Evolutionary conservation across 2,113 vertebrate genomes (phyloP), one percentile per base, ranked within the genome.

Genomic region (Brachionichthys hirsutus): DNA sequence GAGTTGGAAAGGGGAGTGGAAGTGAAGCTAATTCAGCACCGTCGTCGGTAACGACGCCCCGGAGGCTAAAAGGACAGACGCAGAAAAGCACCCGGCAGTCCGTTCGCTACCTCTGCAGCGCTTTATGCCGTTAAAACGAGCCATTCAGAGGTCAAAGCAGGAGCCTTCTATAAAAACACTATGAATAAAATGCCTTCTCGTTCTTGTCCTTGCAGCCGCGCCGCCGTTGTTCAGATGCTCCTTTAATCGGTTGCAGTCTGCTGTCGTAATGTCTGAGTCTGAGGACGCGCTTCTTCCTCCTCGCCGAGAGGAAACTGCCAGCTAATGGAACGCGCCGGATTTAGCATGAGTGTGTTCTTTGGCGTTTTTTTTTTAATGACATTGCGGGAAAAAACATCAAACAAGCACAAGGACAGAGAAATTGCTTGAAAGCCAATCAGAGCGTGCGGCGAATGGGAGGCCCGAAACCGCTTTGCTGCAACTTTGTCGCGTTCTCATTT

Each of bases 371-470:
- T 63, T 43, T 62, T 50, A 57, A 8, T 71, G 71, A 79, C 67
- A 68, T 54, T 70, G 77, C 38, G 40, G 40, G 34, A 77, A 73
- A 63, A 57, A 2, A 47, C 63, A 55, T 78, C 62, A 74, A 82
- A 76, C 64, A 73, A 80, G 68, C 82, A 76, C 64, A 73, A 80
- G 68, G 82, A 84, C 70, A 22, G 35, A 59, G 54, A 78, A 80
- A 83, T 78, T 58, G 56, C 67, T 75, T 81, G 69, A 86, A 81
- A 85, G 82, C 81, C 54, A 68, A 44, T 72, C 34, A 7, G 44
- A 63, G 67, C 3, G 42, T 35, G 59, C 50, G 34, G 34, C 1
- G 22, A 71, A 67, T 57, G 46, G 18, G 9, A 30, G 42, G 68
- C 45, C 35, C 35, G 12, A 42, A 62, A 68, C 46, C 1, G 35